Conservation (phyloP, 2,888 invertebrate species). For the Apodemia mormo region DNA sequence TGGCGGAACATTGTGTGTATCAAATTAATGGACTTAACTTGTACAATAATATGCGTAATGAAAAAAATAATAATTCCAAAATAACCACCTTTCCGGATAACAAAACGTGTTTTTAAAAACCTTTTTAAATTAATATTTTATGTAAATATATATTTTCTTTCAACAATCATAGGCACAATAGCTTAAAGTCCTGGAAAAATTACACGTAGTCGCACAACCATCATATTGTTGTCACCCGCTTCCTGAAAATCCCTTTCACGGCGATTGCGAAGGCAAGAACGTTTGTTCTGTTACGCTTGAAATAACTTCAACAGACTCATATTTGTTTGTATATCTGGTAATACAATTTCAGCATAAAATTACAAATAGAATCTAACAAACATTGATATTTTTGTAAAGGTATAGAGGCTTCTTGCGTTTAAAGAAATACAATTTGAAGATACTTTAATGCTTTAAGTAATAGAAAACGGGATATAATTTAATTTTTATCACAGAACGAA, state of each 20-base stretch:
- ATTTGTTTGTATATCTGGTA: background rate
- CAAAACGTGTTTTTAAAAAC: too few relatives aligned
- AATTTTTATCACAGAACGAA: too few relatives aligned
- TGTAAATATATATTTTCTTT: too few relatives aligned
- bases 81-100: too few relatives aligned
- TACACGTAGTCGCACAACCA: background rate
- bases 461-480: too few relatives aligned
- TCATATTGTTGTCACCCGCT: conserved; percentile 9
- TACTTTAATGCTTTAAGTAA: background rate
- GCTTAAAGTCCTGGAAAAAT: conserved; percentile 1
- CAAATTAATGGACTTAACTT: too few relatives aligned
- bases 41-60: too few relatives aligned
- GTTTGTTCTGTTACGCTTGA: conserved; percentile 10
- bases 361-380: background rate
- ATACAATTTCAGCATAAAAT: background rate
- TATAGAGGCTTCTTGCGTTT: too few relatives aligned
- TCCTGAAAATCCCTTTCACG: conserved; percentile 15
- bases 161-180: background rate
- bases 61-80: too few relatives aligned
- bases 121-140: too few relatives aligned
- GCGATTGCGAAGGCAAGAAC: background rate
- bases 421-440: background rate
- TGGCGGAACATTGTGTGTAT: too few relatives aligned
- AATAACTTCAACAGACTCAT: conserved; percentile 6
- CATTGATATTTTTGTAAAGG: background rate